These are phyloP conservation scores for Eupeodes corollae DNA, from an alignment of 1,140 invertebrate species.

Conservation along the genomic window DNA sequence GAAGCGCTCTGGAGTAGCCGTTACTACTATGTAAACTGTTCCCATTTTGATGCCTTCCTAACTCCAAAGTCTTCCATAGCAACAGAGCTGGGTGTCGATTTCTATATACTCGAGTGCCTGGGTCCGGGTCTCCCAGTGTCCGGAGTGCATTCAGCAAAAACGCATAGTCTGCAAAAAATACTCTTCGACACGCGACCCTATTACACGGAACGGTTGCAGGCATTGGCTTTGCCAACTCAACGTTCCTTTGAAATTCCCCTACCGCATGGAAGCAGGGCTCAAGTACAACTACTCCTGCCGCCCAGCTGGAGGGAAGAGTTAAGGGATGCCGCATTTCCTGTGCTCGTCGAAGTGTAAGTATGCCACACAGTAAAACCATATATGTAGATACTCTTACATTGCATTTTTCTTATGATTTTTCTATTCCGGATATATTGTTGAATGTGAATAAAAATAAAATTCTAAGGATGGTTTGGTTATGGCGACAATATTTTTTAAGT, in stretches of 20 bases:
- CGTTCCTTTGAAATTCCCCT: constrained; percentile 65
- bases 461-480: too few species aligned
- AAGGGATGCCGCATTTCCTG: constrained; percentile 70
- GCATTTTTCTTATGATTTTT: not conserved
- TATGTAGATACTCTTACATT: not conserved
- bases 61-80: constrained; percentile 39
- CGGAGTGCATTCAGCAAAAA: constrained; percentile 52
- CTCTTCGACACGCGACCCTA: constrained; percentile 63
- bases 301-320: constrained; percentile 74
- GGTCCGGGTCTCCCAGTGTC: constrained; percentile 67
- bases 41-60: constrained; percentile 63
- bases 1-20: constrained; percentile 58
- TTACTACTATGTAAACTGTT: constrained; percentile 66
- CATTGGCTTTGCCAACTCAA: constrained; percentile 61
- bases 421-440: not conserved
- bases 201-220: constrained; percentile 48
- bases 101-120: constrained; percentile 67
- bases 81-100: constrained; percentile 44
- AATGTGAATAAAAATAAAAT: not conserved
- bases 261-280: constrained; percentile 62
- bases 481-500: not conserved
- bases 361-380: not conserved
- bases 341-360: constrained; percentile 68
- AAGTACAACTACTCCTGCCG: constrained; percentile 66
- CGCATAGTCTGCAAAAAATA: constrained; percentile 57